phyloP scores from a whole-genome alignment of 2,888 invertebrate genomes.

The Myopa tessellatipennis region DNA sequence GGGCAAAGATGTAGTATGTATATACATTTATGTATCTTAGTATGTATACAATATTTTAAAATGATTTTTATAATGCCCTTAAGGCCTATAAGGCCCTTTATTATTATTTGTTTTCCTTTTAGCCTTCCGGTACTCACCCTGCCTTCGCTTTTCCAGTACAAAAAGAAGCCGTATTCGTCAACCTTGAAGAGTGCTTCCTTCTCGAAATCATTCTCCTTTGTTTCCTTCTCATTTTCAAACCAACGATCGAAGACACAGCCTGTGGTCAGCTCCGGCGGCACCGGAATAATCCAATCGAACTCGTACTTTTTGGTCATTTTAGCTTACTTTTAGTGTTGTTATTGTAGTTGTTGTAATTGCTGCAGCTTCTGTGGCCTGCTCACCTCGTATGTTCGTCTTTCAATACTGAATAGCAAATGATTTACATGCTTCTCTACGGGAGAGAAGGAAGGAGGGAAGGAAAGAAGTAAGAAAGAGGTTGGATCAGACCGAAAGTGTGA shows the following conservation, averaged over 20 bases:
- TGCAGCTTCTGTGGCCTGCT: too few relatives aligned
- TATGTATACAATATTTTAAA: conserved; percentile 10
- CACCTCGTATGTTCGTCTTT: too few relatives aligned
- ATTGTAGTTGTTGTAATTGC: not conserved
- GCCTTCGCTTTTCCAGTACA: conserved; percentile 98
- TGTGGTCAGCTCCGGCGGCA: conserved; percentile 82
- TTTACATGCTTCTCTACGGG: too few relatives aligned
- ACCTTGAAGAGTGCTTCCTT: conserved; percentile 91
- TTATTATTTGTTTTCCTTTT: not conserved
- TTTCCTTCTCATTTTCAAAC: conserved; percentile 94
- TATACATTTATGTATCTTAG: not conserved
- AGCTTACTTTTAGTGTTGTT: not conserved
- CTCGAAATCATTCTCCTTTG: conserved; percentile 81
- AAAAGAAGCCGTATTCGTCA: conserved; percentile 97
- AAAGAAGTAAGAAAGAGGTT: too few relatives aligned
- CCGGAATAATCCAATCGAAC: conserved; percentile 97
- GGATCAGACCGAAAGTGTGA: too few relatives aligned
- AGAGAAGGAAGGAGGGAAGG: too few relatives aligned
- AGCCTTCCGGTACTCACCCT: conserved; percentile 72
- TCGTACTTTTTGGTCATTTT: conserved; percentile 98
- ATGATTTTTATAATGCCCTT: not conserved
- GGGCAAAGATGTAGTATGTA: conserved; percentile 4
- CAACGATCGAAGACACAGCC: conserved; percentile 96
- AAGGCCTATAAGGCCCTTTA: too few relatives aligned
- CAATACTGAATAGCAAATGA: too few relatives aligned